phyloP scores from a whole-genome alignment of 2,888 invertebrate species.

The Lasioglossum calceatum region DNA sequence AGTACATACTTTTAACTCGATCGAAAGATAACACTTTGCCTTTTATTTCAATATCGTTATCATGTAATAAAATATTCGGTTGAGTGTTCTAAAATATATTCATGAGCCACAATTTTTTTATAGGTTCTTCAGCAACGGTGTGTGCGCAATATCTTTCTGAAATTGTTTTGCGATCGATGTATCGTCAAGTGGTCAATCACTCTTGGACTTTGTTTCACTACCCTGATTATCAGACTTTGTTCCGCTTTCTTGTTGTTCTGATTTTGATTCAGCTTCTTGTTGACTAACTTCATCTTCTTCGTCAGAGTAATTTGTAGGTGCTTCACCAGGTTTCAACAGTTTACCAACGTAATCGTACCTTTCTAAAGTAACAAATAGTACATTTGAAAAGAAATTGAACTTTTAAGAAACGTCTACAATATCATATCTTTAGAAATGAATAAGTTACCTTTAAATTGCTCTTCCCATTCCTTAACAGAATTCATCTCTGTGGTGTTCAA shows the following conservation, averaged over 20 bases:
- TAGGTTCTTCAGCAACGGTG: slow-evolving; percentile 74
- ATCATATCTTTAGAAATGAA: background rate
- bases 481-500: slow-evolving; percentile 97
- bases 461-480: slow-evolving; percentile 98
- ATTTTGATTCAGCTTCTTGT: slow-evolving; percentile 83
- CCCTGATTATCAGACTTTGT: slow-evolving; percentile 81
- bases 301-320: slow-evolving; percentile 95
- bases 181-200: slow-evolving; percentile 79
- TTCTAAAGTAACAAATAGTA: slow-evolving; percentile 87
- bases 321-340: slow-evolving; percentile 95
- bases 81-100: slow-evolving; percentile 72
- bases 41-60: slow-evolving; percentile 67
- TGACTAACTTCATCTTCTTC: slow-evolving; percentile 89
- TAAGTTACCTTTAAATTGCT: slow-evolving; percentile 94
- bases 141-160: slow-evolving; percentile 73
- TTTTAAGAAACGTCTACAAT: background rate
- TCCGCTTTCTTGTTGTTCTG: slow-evolving; percentile 85
- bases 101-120: slow-evolving; percentile 67
- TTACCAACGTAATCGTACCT: slow-evolving; percentile 97
- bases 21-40: slow-evolving; percentile 73
- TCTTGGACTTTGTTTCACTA: slow-evolving; percentile 83
- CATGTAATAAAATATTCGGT: slow-evolving; percentile 72
- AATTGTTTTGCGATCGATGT: slow-evolving; percentile 65
- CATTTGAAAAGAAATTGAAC: background rate
- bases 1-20: slow-evolving; percentile 70